Percentiles rank a stretch among this genome's conserved stretches.
phyloP scores from a whole-genome alignment of 2,113 vertebrate species.

The Otolemur garnettii region DNA sequence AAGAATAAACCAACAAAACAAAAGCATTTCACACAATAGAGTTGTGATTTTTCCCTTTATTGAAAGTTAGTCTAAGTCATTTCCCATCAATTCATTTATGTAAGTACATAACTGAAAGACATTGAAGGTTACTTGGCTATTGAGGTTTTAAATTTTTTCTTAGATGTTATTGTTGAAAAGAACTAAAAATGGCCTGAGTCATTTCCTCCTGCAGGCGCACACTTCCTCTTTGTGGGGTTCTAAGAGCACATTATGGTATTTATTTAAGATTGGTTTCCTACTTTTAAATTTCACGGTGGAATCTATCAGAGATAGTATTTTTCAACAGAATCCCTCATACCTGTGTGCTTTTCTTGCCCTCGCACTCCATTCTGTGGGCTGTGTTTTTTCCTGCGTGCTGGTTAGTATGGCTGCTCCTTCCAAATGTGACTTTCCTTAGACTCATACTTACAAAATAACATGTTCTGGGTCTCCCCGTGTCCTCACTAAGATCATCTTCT shows the following conservation, averaged over 20 bases:
- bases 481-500: background rate
- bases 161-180: constrained; percentile 79
- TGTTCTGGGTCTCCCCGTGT: background rate
- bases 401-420: background rate
- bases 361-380: no score
- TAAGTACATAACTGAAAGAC: constrained; percentile 70
- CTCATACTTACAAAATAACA: background rate
- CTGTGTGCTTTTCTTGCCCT: background rate
- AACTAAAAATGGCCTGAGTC: constrained; percentile 79
- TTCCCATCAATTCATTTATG: constrained; percentile 79
- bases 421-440: background rate
- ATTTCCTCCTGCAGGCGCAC: constrained; percentile 64
- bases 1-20: constrained; percentile 65
- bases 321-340: background rate
- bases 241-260: constrained; percentile 72
- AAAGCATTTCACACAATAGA: constrained; percentile 50
- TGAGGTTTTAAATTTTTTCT: constrained; percentile 81
- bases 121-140: constrained; percentile 70
- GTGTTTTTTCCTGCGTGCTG: background rate
- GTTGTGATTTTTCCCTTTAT: constrained; percentile 59
- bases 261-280: constrained; percentile 75
- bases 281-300: constrained; percentile 64
- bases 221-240: constrained; percentile 77
- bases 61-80: constrained; percentile 72
- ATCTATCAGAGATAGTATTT: constrained; percentile 49